A percentile compares a stretch with the other conserved stretches of the same genome.
Evolutionary conservation across 2,797 vertebrate genomes (phyloP).

Genomic region (Megalops cyprinoides): DNA sequence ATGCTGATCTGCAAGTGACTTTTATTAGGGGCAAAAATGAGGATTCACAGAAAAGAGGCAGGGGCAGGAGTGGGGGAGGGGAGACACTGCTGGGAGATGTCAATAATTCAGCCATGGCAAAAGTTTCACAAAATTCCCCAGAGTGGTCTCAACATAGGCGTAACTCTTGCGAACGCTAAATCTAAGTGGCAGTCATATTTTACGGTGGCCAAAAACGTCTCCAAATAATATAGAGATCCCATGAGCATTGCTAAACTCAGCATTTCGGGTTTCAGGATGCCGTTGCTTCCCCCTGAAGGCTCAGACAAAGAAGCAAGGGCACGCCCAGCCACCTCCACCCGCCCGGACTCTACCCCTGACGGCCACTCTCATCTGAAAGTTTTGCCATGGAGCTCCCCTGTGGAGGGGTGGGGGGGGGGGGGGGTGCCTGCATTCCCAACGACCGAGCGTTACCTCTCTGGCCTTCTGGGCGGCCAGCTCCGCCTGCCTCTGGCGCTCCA

Average conservation of each 20-base stretch:
- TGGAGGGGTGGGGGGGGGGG: constrained; percentile 36
- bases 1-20: neutral
- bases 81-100: constrained; percentile 58
- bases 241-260: too few relatives aligned
- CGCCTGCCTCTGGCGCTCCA: constrained; percentile 97
- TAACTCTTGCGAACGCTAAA: neutral
- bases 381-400: constrained; percentile 82
- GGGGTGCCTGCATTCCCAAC: constrained; percentile 90
- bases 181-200: neutral
- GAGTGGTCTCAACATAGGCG: neutral
- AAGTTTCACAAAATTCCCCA: constrained; percentile 69
- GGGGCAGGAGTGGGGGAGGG: neutral
- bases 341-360: neutral
- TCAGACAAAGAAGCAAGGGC: neutral
- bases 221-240: too few relatives aligned
- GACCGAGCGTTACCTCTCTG: constrained; percentile 99
- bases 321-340: neutral
- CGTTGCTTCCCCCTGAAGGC: neutral
- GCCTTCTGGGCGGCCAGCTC: constrained; percentile 96
- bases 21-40: constrained; percentile 7
- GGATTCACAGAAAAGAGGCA: neutral
- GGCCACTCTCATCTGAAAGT: constrained; percentile 75
- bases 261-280: neutral
- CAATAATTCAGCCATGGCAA: constrained; percentile 85
- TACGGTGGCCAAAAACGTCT: neutral